Evolutionary conservation across 2,888 invertebrate species (phyloP).

Genomic region (Phorcus lineatus): DNA sequence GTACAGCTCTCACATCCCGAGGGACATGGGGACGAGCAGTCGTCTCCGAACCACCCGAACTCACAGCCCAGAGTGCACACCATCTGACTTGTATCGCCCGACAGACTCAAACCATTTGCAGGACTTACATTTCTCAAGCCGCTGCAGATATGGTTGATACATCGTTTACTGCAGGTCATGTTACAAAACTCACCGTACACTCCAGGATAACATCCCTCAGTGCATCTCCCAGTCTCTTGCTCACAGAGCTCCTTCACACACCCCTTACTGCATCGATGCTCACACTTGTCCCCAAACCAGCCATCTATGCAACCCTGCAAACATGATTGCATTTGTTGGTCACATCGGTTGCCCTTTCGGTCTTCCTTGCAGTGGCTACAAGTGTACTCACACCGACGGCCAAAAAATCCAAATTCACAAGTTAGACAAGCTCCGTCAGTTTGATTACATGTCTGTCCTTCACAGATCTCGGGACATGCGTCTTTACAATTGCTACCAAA

Average conservation of each 20-base stretch:
- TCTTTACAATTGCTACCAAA: neutral
- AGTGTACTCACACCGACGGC: neutral
- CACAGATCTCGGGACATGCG: too few species aligned
- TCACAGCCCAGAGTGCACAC: neutral
- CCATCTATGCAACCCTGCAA: too few species aligned
- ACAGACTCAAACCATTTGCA: neutral
- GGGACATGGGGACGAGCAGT: neutral
- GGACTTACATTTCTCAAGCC: neutral
- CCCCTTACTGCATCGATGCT: too few species aligned
- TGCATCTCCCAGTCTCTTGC: too few species aligned
- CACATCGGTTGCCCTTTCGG: neutral
- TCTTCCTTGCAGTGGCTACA: neutral
- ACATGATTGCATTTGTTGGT: too few species aligned
- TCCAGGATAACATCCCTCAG: neutral
- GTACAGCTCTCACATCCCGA: neutral
- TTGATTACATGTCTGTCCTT: neutral
- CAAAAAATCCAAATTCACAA: neutral
- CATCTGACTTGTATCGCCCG: neutral
- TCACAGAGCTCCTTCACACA: too few species aligned
- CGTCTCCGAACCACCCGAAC: neutral
- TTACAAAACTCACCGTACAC: neutral
- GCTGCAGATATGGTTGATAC: neutral
- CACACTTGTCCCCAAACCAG: neutral
- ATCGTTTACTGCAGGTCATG: neutral
- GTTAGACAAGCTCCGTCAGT: neutral